These are phyloP conservation scores for Crossaster papposus DNA, from an alignment of 53 echinoderm and acorn worm species.

Conservation along the genomic window DNA sequence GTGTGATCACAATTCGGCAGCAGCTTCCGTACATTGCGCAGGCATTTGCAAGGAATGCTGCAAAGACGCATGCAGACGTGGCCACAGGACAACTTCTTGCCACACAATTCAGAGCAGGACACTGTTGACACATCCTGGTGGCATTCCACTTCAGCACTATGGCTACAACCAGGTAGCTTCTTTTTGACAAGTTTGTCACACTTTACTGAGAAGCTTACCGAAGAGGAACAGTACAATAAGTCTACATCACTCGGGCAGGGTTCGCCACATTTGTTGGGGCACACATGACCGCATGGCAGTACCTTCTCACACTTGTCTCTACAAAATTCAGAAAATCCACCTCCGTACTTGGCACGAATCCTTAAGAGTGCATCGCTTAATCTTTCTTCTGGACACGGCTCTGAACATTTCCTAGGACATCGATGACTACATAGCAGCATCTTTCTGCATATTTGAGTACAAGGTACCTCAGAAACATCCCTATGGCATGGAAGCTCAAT, in stretches of 20 bases:
- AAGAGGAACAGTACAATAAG: not conserved
- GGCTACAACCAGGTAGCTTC: conserved; percentile 40
- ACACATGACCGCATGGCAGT: conserved; percentile 68
- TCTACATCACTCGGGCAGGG: conserved; percentile 46
- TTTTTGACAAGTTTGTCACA: conserved; percentile 49
- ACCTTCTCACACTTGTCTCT: conserved; percentile 52
- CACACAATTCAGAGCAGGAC: conserved; percentile 38
- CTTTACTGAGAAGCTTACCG: not conserved
- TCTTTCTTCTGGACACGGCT: conserved; percentile 43
- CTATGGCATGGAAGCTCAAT: conserved; percentile 48
- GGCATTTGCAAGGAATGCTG: conserved; percentile 30
- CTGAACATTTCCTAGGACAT: conserved; percentile 69
- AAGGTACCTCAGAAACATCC: conserved; percentile 45
- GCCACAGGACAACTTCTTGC: conserved; percentile 55
- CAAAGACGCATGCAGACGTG: conserved; percentile 66
- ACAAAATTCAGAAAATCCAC: not conserved
- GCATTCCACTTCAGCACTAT: conserved; percentile 16
- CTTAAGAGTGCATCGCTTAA: not conserved
- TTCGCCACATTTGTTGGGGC: conserved; percentile 56
- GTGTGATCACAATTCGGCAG: conserved; percentile 25
- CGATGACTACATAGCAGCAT: conserved; percentile 73
- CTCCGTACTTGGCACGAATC: not conserved
- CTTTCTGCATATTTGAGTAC: conserved; percentile 60
- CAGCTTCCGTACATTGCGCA: not conserved
- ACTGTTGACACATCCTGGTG: conserved; percentile 7